Evolutionary conservation across 1,140 invertebrate genomes (phyloP).

Genomic region (Helicoverpa zea): DNA sequence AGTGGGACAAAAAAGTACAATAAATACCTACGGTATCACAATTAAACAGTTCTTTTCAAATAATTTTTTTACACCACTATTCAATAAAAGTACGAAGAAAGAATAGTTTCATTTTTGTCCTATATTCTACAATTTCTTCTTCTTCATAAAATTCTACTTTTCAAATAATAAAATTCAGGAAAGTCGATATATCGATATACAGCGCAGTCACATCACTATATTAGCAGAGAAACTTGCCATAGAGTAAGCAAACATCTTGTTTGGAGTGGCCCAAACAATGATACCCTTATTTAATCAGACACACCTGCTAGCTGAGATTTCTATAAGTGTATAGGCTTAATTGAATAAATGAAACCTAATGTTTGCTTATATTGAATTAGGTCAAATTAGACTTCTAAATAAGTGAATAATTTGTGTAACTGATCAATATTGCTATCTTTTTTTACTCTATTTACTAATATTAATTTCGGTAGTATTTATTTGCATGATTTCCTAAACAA

Average conservation of each 20-base stretch:
- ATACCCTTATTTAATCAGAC: constrained; percentile 49
- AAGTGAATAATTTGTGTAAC: too few species aligned
- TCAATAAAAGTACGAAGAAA: too few species aligned
- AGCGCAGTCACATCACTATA: not conserved
- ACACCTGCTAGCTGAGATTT: constrained; percentile 41
- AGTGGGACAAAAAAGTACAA: too few species aligned
- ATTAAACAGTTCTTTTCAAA: too few species aligned
- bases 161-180: not conserved
- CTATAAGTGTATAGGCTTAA: not conserved
- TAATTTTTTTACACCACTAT: too few species aligned
- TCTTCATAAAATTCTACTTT: not conserved
- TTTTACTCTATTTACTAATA: not conserved
- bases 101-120: too few species aligned
- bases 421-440: not conserved
- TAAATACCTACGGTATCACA: too few species aligned
- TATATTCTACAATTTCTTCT: too few species aligned
- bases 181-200: not conserved
- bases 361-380: not conserved
- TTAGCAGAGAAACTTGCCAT: constrained; percentile 32
- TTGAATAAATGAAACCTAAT: not conserved
- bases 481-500: too few species aligned
- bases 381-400: not conserved
- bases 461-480: too few species aligned
- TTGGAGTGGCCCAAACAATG: constrained; percentile 20
- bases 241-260: constrained; percentile 32